Base-by-base conservation (phyloP, 1,140 invertebrate genomes). In the Chymomyza costata region DNA sequence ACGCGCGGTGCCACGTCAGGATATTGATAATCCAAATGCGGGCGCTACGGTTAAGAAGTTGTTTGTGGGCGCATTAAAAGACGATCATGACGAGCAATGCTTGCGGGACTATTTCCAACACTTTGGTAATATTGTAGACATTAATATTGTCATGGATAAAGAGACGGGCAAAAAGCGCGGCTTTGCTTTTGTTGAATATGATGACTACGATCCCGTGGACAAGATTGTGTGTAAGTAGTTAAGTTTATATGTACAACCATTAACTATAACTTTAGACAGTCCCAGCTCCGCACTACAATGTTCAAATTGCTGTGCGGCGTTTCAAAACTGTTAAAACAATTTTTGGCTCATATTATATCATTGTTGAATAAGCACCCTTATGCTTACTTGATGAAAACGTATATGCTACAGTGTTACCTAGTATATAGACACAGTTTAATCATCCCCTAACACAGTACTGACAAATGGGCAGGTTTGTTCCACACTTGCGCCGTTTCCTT, bases 201-300 rank as follows among this genome's bases (percentile, higher is more conserved):
- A 97, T 85, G 96, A 98, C 84, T 97, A 97, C 86, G 96, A 98
- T 87, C 93, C 96, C 13, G 96, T 98, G 53, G 96, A 98, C 80
- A 97, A 98, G 90, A 93, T 97, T 85, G 95, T 95, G 71, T 90
- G 93, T 94, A 84, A 85, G 83, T 85, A 67, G 0, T 16, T 14
- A 3, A 6, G 15, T 17, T 1, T 37, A 38, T 13, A 49, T 32
- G 1, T 47, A 18, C 25, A 21, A 28, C 14, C 25, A n/a, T n/a
- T n/a, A n/a, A n/a, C 5, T 17, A 43, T 13, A 21, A 28, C 6
- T 35, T 47, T 0, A 34, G 1, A 65, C 61, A 65, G 61, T 83
- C 78, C 80, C 80, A 83, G 81, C 81, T 84, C 81, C 82, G 71
- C 71, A 74, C 59, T 70, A 61, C 73, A 61, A 62, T 73, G 48